phyloP scores from a whole-genome alignment of 2,797 vertebrate genomes.

The Dipus sagitta region DNA sequence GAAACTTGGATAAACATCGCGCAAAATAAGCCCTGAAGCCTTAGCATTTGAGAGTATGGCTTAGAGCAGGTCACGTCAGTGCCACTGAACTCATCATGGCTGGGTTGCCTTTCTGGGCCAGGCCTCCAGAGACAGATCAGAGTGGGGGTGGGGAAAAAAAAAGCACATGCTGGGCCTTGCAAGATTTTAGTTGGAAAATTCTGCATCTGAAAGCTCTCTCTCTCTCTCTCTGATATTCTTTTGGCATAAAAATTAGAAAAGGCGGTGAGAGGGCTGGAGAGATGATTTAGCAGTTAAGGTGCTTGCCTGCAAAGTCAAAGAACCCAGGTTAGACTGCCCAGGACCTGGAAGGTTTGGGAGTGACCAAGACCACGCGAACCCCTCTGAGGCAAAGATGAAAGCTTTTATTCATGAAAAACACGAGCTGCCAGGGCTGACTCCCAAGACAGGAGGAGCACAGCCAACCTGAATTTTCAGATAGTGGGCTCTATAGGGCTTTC shows the following conservation, averaged over 20 bases:
- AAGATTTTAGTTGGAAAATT: slow-evolving; percentile 51
- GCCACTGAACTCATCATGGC: background rate
- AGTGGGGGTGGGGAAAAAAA: background rate
- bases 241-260: slow-evolving; percentile 44
- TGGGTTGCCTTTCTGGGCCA: background rate
- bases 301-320: no score
- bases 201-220: background rate
- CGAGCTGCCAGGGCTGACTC: no score
- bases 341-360: no score
- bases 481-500: no score
- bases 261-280: background rate
- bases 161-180: background rate
- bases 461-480: no score
- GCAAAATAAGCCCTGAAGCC: slow-evolving; percentile 26
- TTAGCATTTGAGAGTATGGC: background rate
- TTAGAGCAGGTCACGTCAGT: background rate
- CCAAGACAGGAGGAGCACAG: no score
- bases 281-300: no score
- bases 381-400: no score
- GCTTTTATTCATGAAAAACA: no score
- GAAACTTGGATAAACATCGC: slow-evolving; percentile 4
- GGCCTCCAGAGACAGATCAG: background rate
- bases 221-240: slow-evolving; percentile 4
- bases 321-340: no score
- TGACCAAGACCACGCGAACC: no score